A percentile compares a stretch with the other conserved stretches of the same genome.
phyloP scores from a whole-genome alignment of 2,888 invertebrate genomes.

The Itoplectis maculator region DNA sequence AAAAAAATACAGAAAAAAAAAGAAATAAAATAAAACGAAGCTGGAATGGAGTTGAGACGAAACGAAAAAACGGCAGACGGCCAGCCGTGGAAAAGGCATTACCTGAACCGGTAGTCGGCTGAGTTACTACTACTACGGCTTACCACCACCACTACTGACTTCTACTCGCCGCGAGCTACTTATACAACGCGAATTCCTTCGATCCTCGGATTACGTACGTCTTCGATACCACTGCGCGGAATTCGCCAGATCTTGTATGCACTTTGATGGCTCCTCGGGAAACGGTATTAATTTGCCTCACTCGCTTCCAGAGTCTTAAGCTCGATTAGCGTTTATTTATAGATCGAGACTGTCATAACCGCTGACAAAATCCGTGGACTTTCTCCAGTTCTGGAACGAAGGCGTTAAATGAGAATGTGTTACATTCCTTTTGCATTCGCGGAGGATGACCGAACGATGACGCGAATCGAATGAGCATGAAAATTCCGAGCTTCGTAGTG shows the following conservation, averaged over 20 bases:
- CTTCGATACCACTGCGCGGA: conserved; percentile 8
- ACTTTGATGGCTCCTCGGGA: not conserved
- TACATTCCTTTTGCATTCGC: too few relatives aligned
- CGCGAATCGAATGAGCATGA: too few relatives aligned
- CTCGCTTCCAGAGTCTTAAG: not conserved
- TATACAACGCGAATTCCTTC: conserved; percentile 50
- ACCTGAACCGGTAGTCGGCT: conserved; percentile 54
- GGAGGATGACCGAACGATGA: not conserved
- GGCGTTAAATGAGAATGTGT: not conserved
- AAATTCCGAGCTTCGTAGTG: too few relatives aligned
- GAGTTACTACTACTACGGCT: conserved; percentile 32
- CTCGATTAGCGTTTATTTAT: not conserved
- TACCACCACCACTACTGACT: conserved; percentile 21
- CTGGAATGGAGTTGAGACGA: conserved; percentile 23
- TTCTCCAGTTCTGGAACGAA: not conserved
- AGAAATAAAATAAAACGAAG: conserved; percentile 9
- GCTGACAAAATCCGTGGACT: not conserved
- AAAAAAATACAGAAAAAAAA: conserved; percentile 2
- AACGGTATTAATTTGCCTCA: not conserved
- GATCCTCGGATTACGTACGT: conserved; percentile 39
- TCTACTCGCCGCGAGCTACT: conserved; percentile 21
- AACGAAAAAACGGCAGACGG: conserved; percentile 18
- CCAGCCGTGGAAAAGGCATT: conserved; percentile 39
- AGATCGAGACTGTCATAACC: not conserved
- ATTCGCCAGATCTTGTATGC: conserved; percentile 16